phyloP scores from a whole-genome alignment of 2,888 invertebrate genomes.

The Thyatira batis region DNA sequence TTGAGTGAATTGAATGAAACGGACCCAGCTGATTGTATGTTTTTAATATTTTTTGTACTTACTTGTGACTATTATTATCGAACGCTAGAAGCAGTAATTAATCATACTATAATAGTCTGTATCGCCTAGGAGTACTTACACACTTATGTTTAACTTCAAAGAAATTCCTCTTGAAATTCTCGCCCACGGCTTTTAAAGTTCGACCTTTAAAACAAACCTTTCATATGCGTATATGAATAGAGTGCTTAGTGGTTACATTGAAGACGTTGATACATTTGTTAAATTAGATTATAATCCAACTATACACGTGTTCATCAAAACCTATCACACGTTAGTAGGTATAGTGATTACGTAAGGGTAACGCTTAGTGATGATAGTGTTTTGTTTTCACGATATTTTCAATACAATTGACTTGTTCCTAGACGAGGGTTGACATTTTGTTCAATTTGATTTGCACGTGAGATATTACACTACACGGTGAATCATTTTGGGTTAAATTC shows the following conservation, averaged over 20 bases:
- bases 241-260: constrained; percentile 16
- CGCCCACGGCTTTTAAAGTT: constrained; percentile 25
- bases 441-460: constrained; percentile 22
- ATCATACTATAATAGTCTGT: constrained; percentile 41
- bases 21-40: background rate
- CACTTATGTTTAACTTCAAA: constrained; percentile 29
- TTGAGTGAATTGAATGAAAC: background rate
- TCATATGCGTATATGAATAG: background rate
- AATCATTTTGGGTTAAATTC: background rate
- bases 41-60: background rate
- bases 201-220: constrained; percentile 17
- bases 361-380: background rate
- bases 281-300: constrained; percentile 31
- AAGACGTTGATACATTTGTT: constrained; percentile 42
- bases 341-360: background rate
- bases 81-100: constrained; percentile 33
- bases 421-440: constrained; percentile 40
- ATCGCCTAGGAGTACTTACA: constrained; percentile 30
- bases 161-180: constrained; percentile 30
- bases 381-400: constrained; percentile 15
- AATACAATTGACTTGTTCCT: constrained; percentile 19
- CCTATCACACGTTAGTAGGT: background rate
- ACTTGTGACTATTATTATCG: constrained; percentile 3
- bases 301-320: constrained; percentile 35
- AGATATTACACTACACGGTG: background rate